Conservation (phyloP, 2,113 vertebrate genomes). For the Centropus unirufus region DNA sequence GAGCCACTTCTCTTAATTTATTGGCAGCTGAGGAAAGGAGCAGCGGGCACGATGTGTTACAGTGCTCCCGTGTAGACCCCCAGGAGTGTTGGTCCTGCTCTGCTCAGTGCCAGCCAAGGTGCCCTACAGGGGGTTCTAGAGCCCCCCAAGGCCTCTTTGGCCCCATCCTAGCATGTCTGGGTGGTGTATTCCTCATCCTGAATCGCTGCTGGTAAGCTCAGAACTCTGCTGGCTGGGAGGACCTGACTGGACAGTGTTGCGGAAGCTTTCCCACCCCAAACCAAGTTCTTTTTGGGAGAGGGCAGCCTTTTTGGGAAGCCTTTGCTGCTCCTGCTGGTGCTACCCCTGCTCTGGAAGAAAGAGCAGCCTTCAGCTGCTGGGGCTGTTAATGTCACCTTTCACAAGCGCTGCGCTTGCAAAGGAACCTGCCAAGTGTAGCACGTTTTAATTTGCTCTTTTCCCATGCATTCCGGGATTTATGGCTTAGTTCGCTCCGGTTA, state of each 20-base stretch:
- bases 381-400: not conserved
- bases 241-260: accelerated
- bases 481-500: not conserved
- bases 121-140: not conserved
- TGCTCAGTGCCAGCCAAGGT: not conserved
- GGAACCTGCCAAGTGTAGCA: constrained; percentile 55
- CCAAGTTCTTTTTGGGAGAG: not conserved
- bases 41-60: accelerated
- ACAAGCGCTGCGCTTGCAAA: accelerated
- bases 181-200: not conserved
- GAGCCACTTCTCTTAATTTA: not conserved
- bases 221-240: not conserved
- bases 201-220: not conserved
- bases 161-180: accelerated
- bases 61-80: accelerated
- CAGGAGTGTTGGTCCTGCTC: accelerated
- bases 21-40: not conserved
- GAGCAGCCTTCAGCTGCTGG: not conserved
- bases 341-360: not conserved
- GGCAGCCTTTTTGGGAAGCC: not conserved
- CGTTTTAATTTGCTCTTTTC: constrained; percentile 39
- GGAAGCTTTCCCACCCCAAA: accelerated
- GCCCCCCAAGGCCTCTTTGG: accelerated
- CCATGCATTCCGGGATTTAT: constrained; percentile 51
- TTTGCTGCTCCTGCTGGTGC: not conserved